Percentiles rank a stretch among this genome's conserved stretches.
phyloP scores from a whole-genome alignment of 2,888 invertebrate species.

The Scaptomyza cyrtandrae region DNA sequence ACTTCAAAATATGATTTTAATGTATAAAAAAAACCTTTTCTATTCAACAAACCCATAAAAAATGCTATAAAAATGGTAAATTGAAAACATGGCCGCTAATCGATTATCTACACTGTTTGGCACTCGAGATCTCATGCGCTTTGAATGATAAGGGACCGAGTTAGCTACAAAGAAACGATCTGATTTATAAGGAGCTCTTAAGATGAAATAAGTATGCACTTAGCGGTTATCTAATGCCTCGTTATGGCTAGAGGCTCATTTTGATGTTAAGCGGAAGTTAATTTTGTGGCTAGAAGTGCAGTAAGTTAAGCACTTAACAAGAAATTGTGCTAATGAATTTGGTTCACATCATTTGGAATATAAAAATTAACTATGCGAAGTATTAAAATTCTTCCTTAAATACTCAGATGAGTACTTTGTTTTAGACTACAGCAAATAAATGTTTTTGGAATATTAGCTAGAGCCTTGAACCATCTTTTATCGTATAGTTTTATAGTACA shows the following conservation, averaged over 20 bases:
- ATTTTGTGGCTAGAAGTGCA: not conserved
- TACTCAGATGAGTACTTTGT: no score
- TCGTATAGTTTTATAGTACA: no score
- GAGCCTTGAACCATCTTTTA: no score
- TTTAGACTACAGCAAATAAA: no score
- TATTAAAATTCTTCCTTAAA: no score
- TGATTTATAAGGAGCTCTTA: not conserved
- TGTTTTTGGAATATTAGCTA: no score
- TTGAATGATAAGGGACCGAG: conserved; percentile 29
- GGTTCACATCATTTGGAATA: no score
- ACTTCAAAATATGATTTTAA: no score
- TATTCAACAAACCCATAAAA: not conserved
- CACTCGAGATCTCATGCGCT: conserved; percentile 53
- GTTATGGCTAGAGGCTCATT: no score
- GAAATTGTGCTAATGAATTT: no score
- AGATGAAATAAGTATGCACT: not conserved
- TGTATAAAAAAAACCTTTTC: not conserved
- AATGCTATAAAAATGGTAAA: not conserved
- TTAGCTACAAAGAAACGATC: conserved; percentile 1
- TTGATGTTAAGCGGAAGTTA: not conserved
- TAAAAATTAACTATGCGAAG: no score
- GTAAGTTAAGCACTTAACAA: no score
- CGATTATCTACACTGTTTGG: conserved; percentile 72
- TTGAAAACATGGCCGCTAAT: conserved; percentile 51
- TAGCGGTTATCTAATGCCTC: not conserved